These are phyloP conservation scores for Clistopyga incitator DNA, from an alignment of 2,888 invertebrate genomes.

Conservation along the genomic window DNA sequence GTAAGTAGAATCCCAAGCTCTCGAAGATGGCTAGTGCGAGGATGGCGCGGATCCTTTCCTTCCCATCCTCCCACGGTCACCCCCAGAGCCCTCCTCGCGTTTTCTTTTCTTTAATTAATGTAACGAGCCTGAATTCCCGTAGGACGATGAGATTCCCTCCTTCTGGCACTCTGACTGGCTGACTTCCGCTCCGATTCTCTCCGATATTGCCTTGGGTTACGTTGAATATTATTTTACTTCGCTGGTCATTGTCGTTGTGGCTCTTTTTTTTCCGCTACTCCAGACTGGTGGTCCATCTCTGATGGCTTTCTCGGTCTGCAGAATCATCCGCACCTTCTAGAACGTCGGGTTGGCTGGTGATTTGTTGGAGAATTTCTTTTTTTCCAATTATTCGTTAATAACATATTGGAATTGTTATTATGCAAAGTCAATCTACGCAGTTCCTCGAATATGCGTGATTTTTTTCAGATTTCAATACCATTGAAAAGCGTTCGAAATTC, in stretches of 20 bases:
- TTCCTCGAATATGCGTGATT: too few relatives aligned
- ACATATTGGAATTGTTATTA: too few relatives aligned
- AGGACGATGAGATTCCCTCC: slow-evolving; percentile 59
- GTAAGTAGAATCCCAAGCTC: slow-evolving; percentile 53
- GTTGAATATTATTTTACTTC: slow-evolving; percentile 58
- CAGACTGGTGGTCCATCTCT: slow-evolving; percentile 4
- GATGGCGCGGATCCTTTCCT: slow-evolving; percentile 20
- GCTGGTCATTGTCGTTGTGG: slow-evolving; percentile 36
- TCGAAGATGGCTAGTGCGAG: slow-evolving; percentile 50
- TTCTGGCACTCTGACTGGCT: slow-evolving; percentile 16
- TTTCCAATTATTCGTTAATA: too few relatives aligned
- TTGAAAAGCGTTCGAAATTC: too few relatives aligned
- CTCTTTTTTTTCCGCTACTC: neutral
- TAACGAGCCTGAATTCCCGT: slow-evolving; percentile 65
- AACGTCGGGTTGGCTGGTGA: neutral
- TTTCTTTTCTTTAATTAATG: slow-evolving; percentile 68
- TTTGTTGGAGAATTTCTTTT: too few relatives aligned
- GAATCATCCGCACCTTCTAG: neutral
- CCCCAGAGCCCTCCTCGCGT: slow-evolving; percentile 30
- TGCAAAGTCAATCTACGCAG: too few relatives aligned
- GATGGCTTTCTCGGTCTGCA: neutral
- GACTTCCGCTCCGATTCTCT: slow-evolving; percentile 56
- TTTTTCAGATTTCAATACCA: too few relatives aligned
- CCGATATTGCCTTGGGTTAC: slow-evolving; percentile 56
- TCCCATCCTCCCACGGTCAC: neutral